These are phyloP conservation scores for Cacoxenus indagator DNA, from an alignment of 2,888 invertebrate species.

Conservation along the genomic window DNA sequence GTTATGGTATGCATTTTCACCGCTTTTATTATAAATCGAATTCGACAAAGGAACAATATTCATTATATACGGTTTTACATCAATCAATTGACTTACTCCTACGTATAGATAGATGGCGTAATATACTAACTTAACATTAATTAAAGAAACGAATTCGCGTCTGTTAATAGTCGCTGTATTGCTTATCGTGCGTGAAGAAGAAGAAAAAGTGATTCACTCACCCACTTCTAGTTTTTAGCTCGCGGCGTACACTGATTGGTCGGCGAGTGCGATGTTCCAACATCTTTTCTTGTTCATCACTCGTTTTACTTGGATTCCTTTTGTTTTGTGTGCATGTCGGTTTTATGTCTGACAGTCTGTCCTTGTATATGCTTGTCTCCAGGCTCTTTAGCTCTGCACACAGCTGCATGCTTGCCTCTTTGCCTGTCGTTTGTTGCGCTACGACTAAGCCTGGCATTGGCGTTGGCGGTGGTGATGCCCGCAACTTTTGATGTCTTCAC, in stretches of 20 bases:
- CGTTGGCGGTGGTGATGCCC: not conserved
- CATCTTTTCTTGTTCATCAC: not conserved
- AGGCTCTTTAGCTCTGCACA: not conserved
- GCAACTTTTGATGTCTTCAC: not conserved
- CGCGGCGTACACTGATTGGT: not conserved
- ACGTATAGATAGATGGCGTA: too few species aligned
- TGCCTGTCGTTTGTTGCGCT: slow-evolving; percentile 1
- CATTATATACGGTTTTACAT: too few species aligned
- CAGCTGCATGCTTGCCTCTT: not conserved
- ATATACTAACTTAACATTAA: too few species aligned
- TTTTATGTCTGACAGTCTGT: not conserved
- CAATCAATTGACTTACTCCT: too few species aligned
- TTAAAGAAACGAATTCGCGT: too few species aligned
- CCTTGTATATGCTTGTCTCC: not conserved
- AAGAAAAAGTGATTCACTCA: too few species aligned
- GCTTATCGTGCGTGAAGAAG: too few species aligned
- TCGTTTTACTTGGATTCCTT: not conserved
- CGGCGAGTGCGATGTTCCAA: not conserved
- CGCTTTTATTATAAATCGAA: too few species aligned
- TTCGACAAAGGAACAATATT: too few species aligned
- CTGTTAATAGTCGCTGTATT: too few species aligned
- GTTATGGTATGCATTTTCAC: too few species aligned
- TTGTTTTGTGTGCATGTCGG: not conserved
- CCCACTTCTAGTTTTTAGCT: not conserved
- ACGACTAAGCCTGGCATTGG: slow-evolving; percentile 15